Evolutionary conservation across 2,113 vertebrate species (phyloP), one percentile per base, ranked within the genome.

Genomic region (Quiscalus mexicanus): DNA sequence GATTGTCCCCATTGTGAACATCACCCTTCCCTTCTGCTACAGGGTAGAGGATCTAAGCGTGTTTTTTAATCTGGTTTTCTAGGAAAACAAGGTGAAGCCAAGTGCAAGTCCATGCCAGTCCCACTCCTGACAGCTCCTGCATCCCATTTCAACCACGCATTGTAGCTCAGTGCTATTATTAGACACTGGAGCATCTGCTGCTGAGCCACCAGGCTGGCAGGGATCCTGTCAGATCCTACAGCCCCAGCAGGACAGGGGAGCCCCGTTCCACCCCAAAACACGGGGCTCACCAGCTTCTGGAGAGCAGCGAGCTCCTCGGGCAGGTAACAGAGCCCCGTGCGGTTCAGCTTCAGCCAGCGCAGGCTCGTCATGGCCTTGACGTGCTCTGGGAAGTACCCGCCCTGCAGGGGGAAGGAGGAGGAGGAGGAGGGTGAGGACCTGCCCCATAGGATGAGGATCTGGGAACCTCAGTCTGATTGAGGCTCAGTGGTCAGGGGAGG

Each of bases 311-410:
- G 98, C 96, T 99, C 99, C 97, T 99, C 99, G 4, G 99, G 99
- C 88, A 99, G 98, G 97, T 99, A 99, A 93, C 99, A 99, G 85
- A 99, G 98, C 41, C 99, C 99, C 0, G 99, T 99, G 91, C 96
- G 98, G 98, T 99, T 99, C 84, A 99, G 98, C 84, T 99, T 99
- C 97, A 99, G 98, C 99, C 99, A 99, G 96, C 99, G 98, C 88
- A 99, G 97, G 87, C 99, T 99, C 93, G 98, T 99, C 99, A 99
- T 99, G 7, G 98, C 98, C 97, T 99, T 99, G 79, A 99, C 98
- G 11, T 99, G 99, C 95, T 99, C 99, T 0, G 99, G 99, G 95
- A 99, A 99, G 95, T 99, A 99, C 8, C 99, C 99, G 0, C 99
- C 99, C 99, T 99, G 63, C 47, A 68, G 62, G 63, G 25, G 93